phyloP scores from a whole-genome alignment of 2,888 invertebrate species.

The Ecdyonurus torrentis region DNA sequence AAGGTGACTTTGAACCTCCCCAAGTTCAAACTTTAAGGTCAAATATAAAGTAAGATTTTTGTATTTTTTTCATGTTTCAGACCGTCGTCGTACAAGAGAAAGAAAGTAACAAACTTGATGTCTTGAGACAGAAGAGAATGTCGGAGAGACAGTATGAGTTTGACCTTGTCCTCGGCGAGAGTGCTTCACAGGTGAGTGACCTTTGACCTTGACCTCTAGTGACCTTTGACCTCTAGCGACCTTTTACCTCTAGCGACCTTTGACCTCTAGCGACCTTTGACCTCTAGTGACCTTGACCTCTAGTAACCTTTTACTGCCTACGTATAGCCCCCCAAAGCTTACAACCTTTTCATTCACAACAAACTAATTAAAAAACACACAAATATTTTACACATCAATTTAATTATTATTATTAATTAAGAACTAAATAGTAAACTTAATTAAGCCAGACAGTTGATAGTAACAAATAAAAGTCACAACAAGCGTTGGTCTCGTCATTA shows the following conservation, averaged over 20 bases:
- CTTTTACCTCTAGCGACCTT: conserved; percentile 13
- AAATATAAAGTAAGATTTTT: conserved; percentile 1
- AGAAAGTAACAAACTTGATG: conserved; percentile 36
- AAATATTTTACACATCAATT: too few species aligned
- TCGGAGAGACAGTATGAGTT: conserved; percentile 75
- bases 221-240: conserved; percentile 16
- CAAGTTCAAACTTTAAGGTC: neutral
- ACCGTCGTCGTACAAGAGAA: conserved; percentile 49
- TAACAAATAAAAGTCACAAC: too few species aligned
- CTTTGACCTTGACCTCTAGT: too few species aligned
- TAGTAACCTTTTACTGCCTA: too few species aligned
- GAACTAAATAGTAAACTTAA: too few species aligned
- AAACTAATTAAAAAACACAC: too few species aligned
- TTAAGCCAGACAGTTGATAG: too few species aligned
- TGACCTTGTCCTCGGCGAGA: conserved; percentile 77
- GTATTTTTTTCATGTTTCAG: conserved; percentile 30
- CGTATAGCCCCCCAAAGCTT: too few species aligned
- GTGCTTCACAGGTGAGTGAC: conserved; percentile 56
- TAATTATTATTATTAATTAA: too few species aligned
- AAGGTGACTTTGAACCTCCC: too few species aligned
- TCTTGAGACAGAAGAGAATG: conserved; percentile 47
- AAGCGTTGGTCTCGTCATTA: too few species aligned
- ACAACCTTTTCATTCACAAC: too few species aligned
- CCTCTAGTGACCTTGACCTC: conserved; percentile 12
- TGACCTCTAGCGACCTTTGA: conserved; percentile 13